Evolutionary conservation across 2,888 invertebrate species (phyloP).

Genomic region (Rhamnusium bicolor): DNA sequence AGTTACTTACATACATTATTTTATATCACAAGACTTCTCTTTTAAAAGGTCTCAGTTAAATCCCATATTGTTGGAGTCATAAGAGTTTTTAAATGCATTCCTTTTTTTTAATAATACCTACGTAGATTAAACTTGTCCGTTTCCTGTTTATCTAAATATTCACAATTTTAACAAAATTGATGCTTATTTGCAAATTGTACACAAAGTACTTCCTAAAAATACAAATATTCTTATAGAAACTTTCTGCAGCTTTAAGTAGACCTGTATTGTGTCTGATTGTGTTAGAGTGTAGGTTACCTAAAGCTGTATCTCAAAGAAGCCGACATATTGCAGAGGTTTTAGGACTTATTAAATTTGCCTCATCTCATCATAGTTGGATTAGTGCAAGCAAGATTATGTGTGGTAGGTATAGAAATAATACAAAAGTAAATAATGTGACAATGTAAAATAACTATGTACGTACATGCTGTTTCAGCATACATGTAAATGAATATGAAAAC

Average conservation of each 20-base stretch:
- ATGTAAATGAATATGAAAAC: too few relatives aligned
- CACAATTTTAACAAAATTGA: slow-evolving; percentile 17
- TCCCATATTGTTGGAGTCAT: neutral
- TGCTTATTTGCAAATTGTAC: slow-evolving; percentile 23
- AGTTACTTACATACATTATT: neutral
- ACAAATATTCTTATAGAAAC: slow-evolving; percentile 6
- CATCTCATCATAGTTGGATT: slow-evolving; percentile 26
- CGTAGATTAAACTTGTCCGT: neutral
- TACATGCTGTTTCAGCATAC: too few relatives aligned
- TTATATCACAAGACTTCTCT: neutral
- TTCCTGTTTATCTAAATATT: slow-evolving; percentile 26
- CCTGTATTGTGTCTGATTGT: slow-evolving; percentile 21
- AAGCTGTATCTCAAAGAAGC: slow-evolving; percentile 4
- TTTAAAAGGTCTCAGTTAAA: neutral
- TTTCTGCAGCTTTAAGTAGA: slow-evolving; percentile 19
- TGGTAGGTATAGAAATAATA: too few relatives aligned
- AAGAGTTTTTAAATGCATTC: neutral
- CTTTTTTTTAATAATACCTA: neutral
- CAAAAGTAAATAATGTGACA: too few relatives aligned
- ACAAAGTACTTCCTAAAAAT: slow-evolving; percentile 8
- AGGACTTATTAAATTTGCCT: slow-evolving; percentile 22
- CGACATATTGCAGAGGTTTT: slow-evolving; percentile 2
- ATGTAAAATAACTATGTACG: too few relatives aligned
- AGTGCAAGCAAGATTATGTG: neutral
- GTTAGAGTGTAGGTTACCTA: slow-evolving; percentile 20